Percentiles rank a stretch among this genome's conserved stretches.
These are phyloP conservation scores for Metacarcinus magister DNA, from an alignment of 2,888 invertebrate species.

Conservation along the genomic window DNA sequence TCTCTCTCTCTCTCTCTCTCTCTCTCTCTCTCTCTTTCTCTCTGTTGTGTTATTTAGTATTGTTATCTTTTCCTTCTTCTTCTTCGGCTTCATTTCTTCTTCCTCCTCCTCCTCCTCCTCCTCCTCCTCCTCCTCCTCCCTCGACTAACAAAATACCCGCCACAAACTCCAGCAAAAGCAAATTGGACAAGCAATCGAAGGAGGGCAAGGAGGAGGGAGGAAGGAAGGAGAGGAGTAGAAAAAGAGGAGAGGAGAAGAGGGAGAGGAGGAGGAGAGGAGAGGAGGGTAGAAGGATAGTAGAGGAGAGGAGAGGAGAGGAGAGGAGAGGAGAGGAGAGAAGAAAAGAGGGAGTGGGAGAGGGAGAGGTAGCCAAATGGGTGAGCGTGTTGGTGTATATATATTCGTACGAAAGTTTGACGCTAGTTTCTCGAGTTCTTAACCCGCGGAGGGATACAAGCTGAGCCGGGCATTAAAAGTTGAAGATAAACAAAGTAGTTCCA, in stretches of 20 bases:
- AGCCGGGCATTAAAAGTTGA: conserved; percentile 59
- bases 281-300: neutral
- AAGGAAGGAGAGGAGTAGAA: neutral
- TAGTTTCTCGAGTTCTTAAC: neutral
- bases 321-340: neutral
- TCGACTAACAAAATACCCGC: neutral
- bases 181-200: neutral
- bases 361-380: neutral
- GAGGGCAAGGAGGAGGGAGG: too few species aligned
- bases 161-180: neutral
- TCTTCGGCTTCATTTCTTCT: neutral
- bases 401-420: neutral
- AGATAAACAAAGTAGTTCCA: conserved; percentile 61
- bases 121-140: neutral
- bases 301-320: neutral
- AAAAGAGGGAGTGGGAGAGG: neutral
- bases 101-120: neutral
- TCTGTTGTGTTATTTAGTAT: neutral
- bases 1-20: neutral
- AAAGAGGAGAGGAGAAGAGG: neutral
- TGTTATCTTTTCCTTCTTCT: neutral
- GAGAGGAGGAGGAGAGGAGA: too few species aligned
- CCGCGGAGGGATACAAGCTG: neutral
- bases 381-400: neutral
- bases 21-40: neutral